phyloP scores from a whole-genome alignment of 1,140 invertebrate species.

The Nasonia longicornis region DNA sequence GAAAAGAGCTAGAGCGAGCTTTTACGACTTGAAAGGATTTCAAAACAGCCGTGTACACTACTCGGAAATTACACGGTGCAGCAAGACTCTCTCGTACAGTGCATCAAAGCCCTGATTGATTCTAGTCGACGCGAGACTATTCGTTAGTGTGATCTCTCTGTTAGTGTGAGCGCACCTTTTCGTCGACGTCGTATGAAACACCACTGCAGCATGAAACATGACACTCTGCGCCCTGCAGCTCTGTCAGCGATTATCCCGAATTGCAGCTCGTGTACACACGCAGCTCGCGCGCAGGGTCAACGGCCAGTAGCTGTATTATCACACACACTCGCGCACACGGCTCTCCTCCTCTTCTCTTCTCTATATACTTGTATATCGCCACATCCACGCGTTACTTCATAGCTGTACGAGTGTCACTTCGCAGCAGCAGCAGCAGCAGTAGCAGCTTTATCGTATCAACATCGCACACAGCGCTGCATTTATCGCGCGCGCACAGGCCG shows the following conservation, averaged over 20 bases:
- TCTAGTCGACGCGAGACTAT: not conserved
- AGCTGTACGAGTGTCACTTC: too few species aligned
- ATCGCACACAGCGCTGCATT: not conserved
- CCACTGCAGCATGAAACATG: conserved; percentile 67
- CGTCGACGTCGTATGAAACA: conserved; percentile 62
- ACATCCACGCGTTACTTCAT: too few species aligned
- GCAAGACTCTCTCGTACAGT: not conserved
- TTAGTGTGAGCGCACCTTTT: conserved; percentile 58
- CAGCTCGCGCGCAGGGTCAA: conserved; percentile 1
- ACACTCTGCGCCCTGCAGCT: conserved; percentile 47
- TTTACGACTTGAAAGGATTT: not conserved
- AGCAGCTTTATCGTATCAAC: too few species aligned
- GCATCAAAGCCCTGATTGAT: not conserved
- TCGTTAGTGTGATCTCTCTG: not conserved
- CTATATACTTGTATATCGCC: too few species aligned
- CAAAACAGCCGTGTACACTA: not conserved
- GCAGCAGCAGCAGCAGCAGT: too few species aligned
- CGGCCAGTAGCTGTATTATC: not conserved
- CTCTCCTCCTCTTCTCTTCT: too few species aligned
- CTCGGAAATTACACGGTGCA: too few species aligned
- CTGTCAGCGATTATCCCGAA: conserved; percentile 2
- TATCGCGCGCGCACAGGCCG: not conserved
- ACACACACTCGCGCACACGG: too few species aligned
- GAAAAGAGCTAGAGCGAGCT: not conserved
- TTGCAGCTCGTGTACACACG: not conserved